These are phyloP conservation scores for Champsocephalus gunnari DNA, from an alignment of 2,797 vertebrate species.

Conservation along the genomic window DNA sequence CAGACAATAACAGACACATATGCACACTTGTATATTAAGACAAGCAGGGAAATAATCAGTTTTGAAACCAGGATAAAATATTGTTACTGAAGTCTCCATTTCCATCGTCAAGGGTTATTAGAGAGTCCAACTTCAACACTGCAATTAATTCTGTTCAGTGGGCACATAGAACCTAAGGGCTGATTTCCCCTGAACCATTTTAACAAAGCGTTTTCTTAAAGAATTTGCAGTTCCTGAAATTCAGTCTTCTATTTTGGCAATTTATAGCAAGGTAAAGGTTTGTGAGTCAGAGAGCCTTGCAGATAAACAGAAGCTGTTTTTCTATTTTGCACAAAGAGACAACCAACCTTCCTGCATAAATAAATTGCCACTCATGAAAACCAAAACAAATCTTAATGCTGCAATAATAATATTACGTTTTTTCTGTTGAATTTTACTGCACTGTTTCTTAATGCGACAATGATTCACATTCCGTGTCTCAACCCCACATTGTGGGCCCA, in stretches of 20 bases:
- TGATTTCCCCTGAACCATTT: constrained; percentile 48
- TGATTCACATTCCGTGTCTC: constrained; percentile 64
- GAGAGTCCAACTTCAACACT: constrained; percentile 52
- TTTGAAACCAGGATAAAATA: constrained; percentile 39
- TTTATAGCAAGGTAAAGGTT: constrained; percentile 63
- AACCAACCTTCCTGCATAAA: constrained; percentile 44
- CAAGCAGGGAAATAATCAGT: constrained; percentile 62
- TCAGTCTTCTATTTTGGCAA: constrained; percentile 48
- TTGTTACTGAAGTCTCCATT: constrained; percentile 56
- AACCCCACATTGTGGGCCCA: constrained; percentile 53
- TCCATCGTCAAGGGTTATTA: constrained; percentile 57
- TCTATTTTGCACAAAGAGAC: constrained; percentile 48
- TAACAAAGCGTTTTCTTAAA: constrained; percentile 38
- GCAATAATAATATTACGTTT: constrained; percentile 56
- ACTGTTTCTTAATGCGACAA: constrained; percentile 45
- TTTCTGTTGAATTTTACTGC: constrained; percentile 50
- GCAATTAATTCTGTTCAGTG: constrained; percentile 62
- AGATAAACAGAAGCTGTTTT: constrained; percentile 59
- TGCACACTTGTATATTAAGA: constrained; percentile 54
- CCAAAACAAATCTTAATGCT: constrained; percentile 41
- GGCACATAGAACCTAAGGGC: constrained; percentile 32
- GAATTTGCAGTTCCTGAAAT: constrained; percentile 41
- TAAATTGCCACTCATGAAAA: constrained; percentile 52
- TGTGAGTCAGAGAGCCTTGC: constrained; percentile 54
- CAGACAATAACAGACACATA: constrained; percentile 43